phyloP scores from a whole-genome alignment of 2,888 invertebrate genomes.

The Cosmia pyralina region DNA sequence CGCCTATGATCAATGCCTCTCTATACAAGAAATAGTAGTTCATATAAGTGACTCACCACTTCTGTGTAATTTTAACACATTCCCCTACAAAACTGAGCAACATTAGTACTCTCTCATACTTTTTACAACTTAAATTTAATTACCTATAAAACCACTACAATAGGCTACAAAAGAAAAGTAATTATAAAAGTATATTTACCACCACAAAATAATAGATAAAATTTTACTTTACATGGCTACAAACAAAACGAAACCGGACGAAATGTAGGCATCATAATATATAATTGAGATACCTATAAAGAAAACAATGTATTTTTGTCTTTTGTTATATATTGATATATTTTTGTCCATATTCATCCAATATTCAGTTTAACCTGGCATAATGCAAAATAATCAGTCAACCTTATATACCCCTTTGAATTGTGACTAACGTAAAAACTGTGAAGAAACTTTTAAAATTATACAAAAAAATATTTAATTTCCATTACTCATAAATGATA shows the following conservation, averaged over 20 bases:
- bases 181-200: constrained; percentile 73
- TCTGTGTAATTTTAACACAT: constrained; percentile 69
- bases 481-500: constrained; percentile 57
- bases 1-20: constrained; percentile 62
- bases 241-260: constrained; percentile 47
- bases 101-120: constrained; percentile 77
- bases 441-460: constrained; percentile 52
- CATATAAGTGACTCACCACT: constrained; percentile 56
- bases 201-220: constrained; percentile 72
- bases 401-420: constrained; percentile 59
- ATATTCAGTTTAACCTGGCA: constrained; percentile 51
- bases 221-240: constrained; percentile 54
- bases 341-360: constrained; percentile 57
- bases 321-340: constrained; percentile 62
- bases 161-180: constrained; percentile 77
- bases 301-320: constrained; percentile 58
- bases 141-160: constrained; percentile 81
- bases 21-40: constrained; percentile 58
- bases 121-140: constrained; percentile 84
- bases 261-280: constrained; percentile 39
- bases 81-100: constrained; percentile 75
- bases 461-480: constrained; percentile 57
- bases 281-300: constrained; percentile 46
- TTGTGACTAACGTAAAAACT: constrained; percentile 60
- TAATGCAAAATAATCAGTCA: constrained; percentile 64